phyloP scores from a whole-genome alignment of 37 sponge, comb jelly and placozoan species.

The Agelas oroides region DNA sequence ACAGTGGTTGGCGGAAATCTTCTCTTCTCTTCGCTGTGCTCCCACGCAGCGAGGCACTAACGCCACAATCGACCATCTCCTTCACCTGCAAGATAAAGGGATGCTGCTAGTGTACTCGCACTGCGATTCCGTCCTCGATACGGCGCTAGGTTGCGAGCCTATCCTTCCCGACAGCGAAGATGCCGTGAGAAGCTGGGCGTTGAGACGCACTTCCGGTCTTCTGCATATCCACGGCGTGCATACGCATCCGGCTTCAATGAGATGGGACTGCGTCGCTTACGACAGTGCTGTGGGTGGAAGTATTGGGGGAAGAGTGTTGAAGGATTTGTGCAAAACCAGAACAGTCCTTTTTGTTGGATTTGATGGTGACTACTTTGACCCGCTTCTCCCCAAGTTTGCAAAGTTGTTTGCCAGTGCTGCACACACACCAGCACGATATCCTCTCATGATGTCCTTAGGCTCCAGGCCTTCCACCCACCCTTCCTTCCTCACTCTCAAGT shows the following conservation, averaged over 20 bases:
- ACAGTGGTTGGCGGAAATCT: conserved; percentile 51
- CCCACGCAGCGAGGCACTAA: conserved; percentile 1
- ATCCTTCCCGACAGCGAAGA: conserved; percentile 44
- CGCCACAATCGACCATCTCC: conserved; percentile 32
- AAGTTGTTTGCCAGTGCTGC: conserved; percentile 19
- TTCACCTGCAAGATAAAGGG: conserved; percentile 29
- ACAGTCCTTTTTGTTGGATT: conserved; percentile 53
- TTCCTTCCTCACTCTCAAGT: conserved; percentile 25
- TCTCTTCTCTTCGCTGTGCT: conserved; percentile 21
- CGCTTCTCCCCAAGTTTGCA: conserved; percentile 53
- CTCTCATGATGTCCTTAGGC: background rate
- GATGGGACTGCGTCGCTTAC: conserved; percentile 49
- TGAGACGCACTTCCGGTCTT: conserved; percentile 12
- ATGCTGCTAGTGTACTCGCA: conserved; percentile 49
- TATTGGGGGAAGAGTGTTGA: conserved; percentile 22
- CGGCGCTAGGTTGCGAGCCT: conserved; percentile 18
- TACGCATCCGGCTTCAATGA: conserved; percentile 20
- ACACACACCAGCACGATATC: background rate
- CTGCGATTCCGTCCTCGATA: conserved; percentile 45
- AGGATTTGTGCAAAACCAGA: conserved; percentile 36
- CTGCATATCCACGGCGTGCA: conserved; percentile 60
- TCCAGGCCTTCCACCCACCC: background rate
- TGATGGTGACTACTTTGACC: conserved; percentile 49
- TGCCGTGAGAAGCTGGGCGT: conserved; percentile 37
- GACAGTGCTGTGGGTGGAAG: conserved; percentile 11